Evolutionary conservation across 2,113 vertebrate genomes (phyloP).

Genomic region (Zootoca vivipara): DNA sequence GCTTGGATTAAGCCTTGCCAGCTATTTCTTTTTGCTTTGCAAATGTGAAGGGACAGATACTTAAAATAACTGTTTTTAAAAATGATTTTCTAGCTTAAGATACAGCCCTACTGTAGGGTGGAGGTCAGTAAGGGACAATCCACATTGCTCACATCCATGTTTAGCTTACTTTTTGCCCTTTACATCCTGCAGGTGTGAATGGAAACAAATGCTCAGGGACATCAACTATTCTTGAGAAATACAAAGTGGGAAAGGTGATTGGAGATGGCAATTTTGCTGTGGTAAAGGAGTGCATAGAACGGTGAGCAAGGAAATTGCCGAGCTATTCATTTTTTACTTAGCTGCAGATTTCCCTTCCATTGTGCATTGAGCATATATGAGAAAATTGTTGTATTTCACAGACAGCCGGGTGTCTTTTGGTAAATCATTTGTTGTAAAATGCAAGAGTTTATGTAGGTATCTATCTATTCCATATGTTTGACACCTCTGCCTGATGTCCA

Average conservation of each 20-base stretch:
- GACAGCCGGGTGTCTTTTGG: background rate
- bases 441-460: background rate
- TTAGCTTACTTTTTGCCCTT: slow-evolving; percentile 24
- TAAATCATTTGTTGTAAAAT: background rate
- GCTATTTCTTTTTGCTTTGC: slow-evolving; percentile 4
- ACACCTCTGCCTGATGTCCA: background rate
- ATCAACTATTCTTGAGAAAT: slow-evolving; percentile 88
- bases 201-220: slow-evolving; percentile 84
- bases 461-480: background rate
- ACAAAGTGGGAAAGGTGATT: slow-evolving; percentile 94
- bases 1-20: background rate
- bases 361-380: background rate
- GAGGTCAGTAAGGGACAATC: background rate
- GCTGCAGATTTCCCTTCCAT: background rate
- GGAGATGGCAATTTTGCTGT: slow-evolving; percentile 98
- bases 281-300: slow-evolving; percentile 93
- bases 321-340: background rate
- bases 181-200: slow-evolving; percentile 79
- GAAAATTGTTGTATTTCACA: background rate
- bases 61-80: slow-evolving; percentile 26
- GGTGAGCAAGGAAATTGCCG: slow-evolving; percentile 74
- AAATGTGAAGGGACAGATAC: slow-evolving; percentile 22
- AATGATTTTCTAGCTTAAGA: slow-evolving; percentile 30
- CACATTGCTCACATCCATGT: slow-evolving; percentile 21
- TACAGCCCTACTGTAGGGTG: slow-evolving; percentile 20